phyloP scores from a whole-genome alignment of 1,140 invertebrate species.

The Thrips palmi region DNA sequence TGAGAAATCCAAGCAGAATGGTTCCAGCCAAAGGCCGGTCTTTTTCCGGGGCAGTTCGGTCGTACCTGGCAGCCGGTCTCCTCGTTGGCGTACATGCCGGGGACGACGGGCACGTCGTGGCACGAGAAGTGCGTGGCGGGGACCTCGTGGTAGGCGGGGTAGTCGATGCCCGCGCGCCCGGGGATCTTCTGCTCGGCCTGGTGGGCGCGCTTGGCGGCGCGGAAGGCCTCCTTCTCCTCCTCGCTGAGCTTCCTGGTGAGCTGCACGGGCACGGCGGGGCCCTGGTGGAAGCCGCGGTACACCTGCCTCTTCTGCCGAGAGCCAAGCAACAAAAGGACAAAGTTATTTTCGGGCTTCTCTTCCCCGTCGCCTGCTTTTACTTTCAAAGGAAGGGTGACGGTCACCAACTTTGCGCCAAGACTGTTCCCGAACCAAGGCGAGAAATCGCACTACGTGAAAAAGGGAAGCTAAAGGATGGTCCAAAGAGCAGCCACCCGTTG shows the following conservation, averaged over 20 bases:
- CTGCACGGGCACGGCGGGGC: constrained; percentile 11
- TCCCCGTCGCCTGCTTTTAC: no score
- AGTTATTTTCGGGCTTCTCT: no score
- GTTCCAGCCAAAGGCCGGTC: no score
- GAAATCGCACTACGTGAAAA: no score
- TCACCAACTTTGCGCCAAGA: no score
- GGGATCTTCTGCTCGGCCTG: constrained; percentile 63
- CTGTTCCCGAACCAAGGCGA: no score
- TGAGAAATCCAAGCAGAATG: no score
- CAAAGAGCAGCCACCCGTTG: no score
- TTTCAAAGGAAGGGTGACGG: no score
- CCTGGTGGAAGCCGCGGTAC: constrained; percentile 7
- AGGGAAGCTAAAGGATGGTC: no score
- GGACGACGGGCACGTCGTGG: constrained; percentile 46
- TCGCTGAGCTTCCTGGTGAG: constrained; percentile 9
- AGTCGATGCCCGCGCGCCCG: constrained; percentile 55
- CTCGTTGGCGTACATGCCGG: constrained; percentile 73
- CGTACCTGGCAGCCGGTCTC: constrained; percentile 68
- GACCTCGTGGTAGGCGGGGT: constrained; percentile 52
- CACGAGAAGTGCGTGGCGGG: constrained; percentile 65
- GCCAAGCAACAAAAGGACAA: no score
- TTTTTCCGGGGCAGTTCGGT: neutral
- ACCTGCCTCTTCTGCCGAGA: neutral
- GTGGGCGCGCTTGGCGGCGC: constrained; percentile 24
- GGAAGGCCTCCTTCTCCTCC: constrained; percentile 15